These are phyloP conservation scores for Mionectes olivaceus DNA, from an alignment of 2,797 vertebrate genomes.

Conservation along the genomic window DNA sequence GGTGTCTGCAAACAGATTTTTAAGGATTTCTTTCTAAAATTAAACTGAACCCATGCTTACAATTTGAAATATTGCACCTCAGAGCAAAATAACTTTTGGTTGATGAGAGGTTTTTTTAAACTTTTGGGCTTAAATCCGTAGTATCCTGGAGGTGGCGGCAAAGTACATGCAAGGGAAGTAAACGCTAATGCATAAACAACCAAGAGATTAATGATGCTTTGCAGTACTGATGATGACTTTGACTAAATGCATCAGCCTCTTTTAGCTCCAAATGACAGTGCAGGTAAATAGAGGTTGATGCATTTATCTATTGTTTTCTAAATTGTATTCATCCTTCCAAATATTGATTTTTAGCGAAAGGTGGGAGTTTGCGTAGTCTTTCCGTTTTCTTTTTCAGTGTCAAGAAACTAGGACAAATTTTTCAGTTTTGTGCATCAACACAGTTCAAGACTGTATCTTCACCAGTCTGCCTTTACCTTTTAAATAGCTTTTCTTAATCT, in stretches of 20 bases:
- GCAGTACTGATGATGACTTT: conserved; percentile 51
- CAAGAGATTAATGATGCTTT: conserved; percentile 48
- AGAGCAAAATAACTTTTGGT: not conserved
- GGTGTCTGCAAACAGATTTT: conserved; percentile 4
- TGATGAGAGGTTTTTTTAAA: not conserved
- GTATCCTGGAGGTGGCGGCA: conserved; percentile 83
- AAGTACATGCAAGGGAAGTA: conserved; percentile 50
- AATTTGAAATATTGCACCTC: not conserved
- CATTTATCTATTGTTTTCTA: conserved; percentile 50
- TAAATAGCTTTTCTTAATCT: conserved; percentile 62
- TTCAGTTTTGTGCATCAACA: not conserved
- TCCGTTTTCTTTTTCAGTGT: not conserved
- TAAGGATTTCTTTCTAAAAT: not conserved
- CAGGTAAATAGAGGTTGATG: conserved; percentile 57
- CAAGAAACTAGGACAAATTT: not conserved
- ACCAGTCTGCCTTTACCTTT: conserved; percentile 19
- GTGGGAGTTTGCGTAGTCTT: not conserved
- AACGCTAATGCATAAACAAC: not conserved
- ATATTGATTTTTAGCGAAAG: not conserved
- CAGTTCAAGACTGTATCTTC: not conserved
- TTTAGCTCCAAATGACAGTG: conserved; percentile 53
- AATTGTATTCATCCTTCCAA: conserved; percentile 36
- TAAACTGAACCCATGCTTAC: not conserved
- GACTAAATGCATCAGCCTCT: conserved; percentile 41
- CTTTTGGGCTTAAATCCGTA: not conserved